Evolutionary conservation across 2,113 vertebrate genomes (phyloP).

Genomic region (Dipodomys merriami): DNA sequence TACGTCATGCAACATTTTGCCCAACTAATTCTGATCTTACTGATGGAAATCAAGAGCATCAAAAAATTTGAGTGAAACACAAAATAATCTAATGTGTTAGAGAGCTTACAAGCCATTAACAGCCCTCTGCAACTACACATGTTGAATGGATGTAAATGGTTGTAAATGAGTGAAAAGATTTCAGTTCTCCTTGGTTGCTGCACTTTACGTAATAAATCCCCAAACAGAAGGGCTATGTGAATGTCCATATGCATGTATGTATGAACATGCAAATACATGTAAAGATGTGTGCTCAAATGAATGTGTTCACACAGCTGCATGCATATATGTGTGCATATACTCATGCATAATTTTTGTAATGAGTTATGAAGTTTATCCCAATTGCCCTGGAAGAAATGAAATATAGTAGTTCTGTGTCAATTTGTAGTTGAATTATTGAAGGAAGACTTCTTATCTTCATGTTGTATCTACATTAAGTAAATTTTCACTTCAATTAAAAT

Average conservation of each 20-base stretch:
- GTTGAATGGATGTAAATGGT: background rate
- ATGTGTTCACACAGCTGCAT: background rate
- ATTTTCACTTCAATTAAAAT: conserved; percentile 33
- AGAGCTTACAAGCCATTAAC: background rate
- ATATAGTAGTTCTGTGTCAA: background rate
- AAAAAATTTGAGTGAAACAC: background rate
- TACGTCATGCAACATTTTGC: background rate
- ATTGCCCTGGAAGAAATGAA: background rate
- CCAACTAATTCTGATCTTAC: background rate
- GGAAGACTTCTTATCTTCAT: background rate
- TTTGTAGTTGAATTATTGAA: background rate
- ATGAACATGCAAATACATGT: background rate
- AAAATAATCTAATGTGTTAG: background rate
- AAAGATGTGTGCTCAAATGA: background rate
- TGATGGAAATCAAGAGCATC: background rate
- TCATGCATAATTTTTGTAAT: background rate
- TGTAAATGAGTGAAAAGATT: background rate
- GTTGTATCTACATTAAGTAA: background rate
- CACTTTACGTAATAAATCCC: background rate
- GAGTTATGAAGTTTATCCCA: background rate
- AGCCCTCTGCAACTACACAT: background rate
- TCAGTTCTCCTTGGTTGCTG: background rate
- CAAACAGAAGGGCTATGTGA: background rate
- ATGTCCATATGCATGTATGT: background rate
- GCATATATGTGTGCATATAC: background rate